Evolutionary conservation across 2,888 invertebrate species (phyloP), one percentile per base, ranked within the genome.

Genomic region (Hypsopygia costalis): DNA sequence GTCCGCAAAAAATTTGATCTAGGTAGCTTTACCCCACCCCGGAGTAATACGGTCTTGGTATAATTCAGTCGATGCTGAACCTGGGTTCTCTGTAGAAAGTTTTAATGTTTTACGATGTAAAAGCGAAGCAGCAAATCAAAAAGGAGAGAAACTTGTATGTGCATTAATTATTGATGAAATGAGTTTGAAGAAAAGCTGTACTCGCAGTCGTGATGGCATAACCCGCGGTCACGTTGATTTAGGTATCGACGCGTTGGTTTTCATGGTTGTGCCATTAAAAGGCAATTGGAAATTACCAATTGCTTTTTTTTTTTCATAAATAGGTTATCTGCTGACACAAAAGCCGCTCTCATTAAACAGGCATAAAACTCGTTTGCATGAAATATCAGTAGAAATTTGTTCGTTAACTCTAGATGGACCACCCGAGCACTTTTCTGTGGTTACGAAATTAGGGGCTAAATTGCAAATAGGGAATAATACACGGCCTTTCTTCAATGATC

Each of bases 101-200:
- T 25, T 25, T 7, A 25, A 25, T 25, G 39, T 42, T 40, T 43
- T 25, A 7, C 25, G 25, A 25, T 25, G 25, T 25, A 25, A 25
- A 25, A 25, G 25, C 25, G 7, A 5, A 7, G 3, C 25, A 32
- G 41, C 41, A 41, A 41, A 31, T 27, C 41, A 41, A 33, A 38
- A 37, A 42, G 33, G 34, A 12, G 37, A 41, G 34, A 43, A 43
- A 38, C 31, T 39, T 31, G 30, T 39, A 34, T 43, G 32, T 39
- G 43, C 43, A 21, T 35, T 43, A 38, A 38, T 43, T 16, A 43
- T 39, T 20, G 38, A 39, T 34, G 35, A 43, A 38, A 43, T 43
- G 38, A 43, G 43, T 29, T 38, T 30, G 37, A 42, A 34, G 29
- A 42, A 42, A 38, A 38, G 38, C 29, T 43, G 35, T 25, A 25